phyloP scores from a whole-genome alignment of 1,140 invertebrate genomes.

The Anadara kagoshimensis region DNA sequence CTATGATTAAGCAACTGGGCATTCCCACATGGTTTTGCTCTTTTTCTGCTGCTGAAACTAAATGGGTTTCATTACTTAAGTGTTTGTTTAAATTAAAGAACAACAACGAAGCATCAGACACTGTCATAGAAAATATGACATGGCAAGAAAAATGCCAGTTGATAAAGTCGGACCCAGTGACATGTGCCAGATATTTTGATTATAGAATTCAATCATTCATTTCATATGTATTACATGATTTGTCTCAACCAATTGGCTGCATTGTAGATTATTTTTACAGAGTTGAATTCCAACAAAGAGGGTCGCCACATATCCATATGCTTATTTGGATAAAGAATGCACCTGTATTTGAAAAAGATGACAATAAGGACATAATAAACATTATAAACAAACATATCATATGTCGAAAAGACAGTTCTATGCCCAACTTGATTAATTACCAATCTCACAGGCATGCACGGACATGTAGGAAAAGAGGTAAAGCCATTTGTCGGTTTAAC shows the following conservation, averaged over 20 bases:
- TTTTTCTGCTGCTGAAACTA: background rate
- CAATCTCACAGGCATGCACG: slow-evolving; percentile 43
- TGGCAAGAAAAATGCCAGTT: background rate
- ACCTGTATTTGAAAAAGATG: slow-evolving; percentile 45
- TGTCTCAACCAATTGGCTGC: slow-evolving; percentile 31
- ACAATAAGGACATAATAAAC: slow-evolving; percentile 3
- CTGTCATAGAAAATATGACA: slow-evolving; percentile 7
- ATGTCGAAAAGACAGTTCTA: background rate
- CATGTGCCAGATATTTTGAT: slow-evolving; percentile 2
- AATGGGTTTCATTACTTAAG: background rate
- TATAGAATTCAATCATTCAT: background rate
- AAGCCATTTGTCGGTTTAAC: background rate
- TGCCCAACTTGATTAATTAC: background rate
- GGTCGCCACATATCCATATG: slow-evolving; percentile 72
- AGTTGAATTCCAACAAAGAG: too few species aligned
- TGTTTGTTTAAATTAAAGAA: background rate
- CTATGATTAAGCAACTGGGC: slow-evolving; percentile 40
- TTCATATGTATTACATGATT: slow-evolving; percentile 6
- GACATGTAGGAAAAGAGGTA: slow-evolving; percentile 34
- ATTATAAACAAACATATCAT: slow-evolving; percentile 33
- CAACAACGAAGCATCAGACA: background rate
- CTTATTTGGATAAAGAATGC: slow-evolving; percentile 69
- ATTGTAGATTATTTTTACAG: slow-evolving; percentile 54
- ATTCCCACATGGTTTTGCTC: too few species aligned
- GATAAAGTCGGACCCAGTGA: background rate